phyloP scores from a whole-genome alignment of 1,140 invertebrate genomes.

The Formica exsecta region DNA sequence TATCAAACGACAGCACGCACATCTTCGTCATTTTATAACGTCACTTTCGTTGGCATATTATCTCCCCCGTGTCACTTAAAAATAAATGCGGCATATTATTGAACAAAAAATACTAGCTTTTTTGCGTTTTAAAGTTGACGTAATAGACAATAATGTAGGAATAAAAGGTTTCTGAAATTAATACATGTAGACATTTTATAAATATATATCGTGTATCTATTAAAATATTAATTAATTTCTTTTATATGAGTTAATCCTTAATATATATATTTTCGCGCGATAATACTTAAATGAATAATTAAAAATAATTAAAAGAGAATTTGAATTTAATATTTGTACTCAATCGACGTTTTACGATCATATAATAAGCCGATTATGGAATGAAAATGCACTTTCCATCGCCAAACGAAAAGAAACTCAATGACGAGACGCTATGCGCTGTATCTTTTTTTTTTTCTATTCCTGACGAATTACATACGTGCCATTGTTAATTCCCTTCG shows the following conservation, averaged over 20 bases:
- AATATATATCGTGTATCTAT: neutral
- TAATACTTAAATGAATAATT: neutral
- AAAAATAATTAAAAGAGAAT: neutral
- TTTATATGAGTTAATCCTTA: neutral
- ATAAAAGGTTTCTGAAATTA: neutral
- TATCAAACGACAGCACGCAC: constrained; percentile 74
- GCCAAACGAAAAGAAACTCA: neutral
- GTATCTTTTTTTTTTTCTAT: neutral
- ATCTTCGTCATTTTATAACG: constrained; percentile 73
- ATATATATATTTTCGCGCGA: no score
- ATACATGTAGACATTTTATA: neutral
- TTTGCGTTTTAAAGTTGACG: neutral
- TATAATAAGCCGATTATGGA: neutral
- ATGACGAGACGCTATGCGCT: neutral
- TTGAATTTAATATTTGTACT: neutral
- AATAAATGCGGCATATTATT: constrained; percentile 31
- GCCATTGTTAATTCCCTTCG: constrained; percentile 68
- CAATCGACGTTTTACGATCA: neutral
- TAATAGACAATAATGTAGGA: neutral
- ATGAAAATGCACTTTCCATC: constrained; percentile 10
- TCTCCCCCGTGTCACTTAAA: constrained; percentile 3
- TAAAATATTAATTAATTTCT: neutral
- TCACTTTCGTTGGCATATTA: constrained; percentile 39
- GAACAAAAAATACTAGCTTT: neutral
- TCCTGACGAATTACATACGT: constrained; percentile 33